These are phyloP conservation scores for Hydraecia micacea DNA, from an alignment of 2,888 invertebrate species.

Conservation along the genomic window DNA sequence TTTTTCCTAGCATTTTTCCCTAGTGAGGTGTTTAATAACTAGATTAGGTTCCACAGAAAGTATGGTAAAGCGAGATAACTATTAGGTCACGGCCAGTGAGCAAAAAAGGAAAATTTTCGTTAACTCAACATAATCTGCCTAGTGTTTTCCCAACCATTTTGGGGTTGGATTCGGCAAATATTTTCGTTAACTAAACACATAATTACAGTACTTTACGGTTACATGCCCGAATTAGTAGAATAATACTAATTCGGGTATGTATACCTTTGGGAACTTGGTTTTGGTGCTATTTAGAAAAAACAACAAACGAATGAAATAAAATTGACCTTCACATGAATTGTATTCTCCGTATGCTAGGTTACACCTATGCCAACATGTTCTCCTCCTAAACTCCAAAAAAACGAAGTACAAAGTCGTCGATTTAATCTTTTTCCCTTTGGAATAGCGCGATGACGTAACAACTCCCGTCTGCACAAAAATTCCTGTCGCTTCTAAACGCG, in stretches of 20 bases:
- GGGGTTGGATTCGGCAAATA: not conserved
- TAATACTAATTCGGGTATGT: not conserved
- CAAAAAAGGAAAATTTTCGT: not conserved
- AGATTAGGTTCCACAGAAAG: not conserved
- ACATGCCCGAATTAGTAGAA: not conserved
- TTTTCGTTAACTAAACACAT: not conserved
- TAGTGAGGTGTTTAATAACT: not conserved
- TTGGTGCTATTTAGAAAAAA: not conserved
- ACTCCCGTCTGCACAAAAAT: not conserved
- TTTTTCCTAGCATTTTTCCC: not conserved
- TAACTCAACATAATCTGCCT: not conserved
- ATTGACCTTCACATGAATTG: not conserved
- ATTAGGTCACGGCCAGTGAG: not conserved
- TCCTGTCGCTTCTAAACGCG: not conserved
- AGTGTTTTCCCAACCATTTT: not conserved
- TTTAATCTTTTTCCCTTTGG: not conserved
- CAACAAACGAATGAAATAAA: not conserved
- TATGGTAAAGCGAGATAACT: not conserved
- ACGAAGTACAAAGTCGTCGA: not conserved
- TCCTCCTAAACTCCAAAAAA: not conserved
- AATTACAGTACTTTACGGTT: not conserved
- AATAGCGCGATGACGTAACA: slow-evolving; percentile 10
- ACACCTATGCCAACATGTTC: not conserved
- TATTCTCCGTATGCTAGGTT: not conserved
- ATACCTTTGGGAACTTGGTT: not conserved